phyloP scores from a whole-genome alignment of 2,113 vertebrate genomes.

The Collichthys lucidus region DNA sequence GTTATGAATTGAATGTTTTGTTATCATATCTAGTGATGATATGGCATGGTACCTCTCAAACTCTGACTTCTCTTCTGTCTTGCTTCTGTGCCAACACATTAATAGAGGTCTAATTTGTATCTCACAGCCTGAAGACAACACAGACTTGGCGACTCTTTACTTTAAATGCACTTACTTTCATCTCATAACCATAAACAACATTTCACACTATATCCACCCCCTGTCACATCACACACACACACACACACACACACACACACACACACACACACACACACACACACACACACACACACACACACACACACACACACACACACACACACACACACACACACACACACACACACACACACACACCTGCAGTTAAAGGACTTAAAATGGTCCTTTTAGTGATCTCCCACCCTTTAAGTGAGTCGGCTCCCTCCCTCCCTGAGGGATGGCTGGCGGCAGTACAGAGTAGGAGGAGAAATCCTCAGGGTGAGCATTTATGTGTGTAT shows the following conservation, averaged over 20 bases:
- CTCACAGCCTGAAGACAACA: slow-evolving; percentile 12
- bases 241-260: neutral
- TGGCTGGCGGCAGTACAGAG: slow-evolving; percentile 44
- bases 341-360: neutral
- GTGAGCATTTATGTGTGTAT: slow-evolving; percentile 31
- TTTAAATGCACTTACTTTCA: slow-evolving; percentile 24
- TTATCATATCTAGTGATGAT: slow-evolving; percentile 13
- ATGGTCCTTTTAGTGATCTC: slow-evolving; percentile 28
- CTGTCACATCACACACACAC: neutral
- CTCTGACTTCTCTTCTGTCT: neutral
- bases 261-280: neutral
- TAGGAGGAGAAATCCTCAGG: slow-evolving; percentile 46
- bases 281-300: neutral
- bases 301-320: neutral
- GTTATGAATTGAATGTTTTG: neutral
- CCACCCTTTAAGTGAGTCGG: slow-evolving; percentile 47
- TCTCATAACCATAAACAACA: slow-evolving; percentile 9
- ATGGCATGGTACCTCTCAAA: slow-evolving; percentile 5
- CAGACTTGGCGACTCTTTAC: neutral
- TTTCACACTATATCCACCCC: neutral
- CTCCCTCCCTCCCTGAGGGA: slow-evolving; percentile 40
- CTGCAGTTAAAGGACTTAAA: neutral
- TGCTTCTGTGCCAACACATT: neutral
- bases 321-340: neutral
- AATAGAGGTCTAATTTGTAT: neutral